phyloP scores from a whole-genome alignment of 2,888 invertebrate species.

The Cheiracanthium punctorium region DNA sequence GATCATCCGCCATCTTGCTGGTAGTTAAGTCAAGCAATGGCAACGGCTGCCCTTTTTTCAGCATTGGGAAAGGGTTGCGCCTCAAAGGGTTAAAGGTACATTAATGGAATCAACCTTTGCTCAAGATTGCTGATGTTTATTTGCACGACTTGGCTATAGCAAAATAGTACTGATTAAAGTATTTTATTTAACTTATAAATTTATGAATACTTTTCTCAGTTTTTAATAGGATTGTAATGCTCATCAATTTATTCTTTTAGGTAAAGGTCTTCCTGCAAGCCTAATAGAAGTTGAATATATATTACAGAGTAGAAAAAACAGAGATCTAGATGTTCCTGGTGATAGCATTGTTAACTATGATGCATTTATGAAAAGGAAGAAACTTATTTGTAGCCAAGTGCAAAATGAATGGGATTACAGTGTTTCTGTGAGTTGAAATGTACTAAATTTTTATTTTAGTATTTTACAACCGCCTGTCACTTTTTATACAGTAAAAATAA shows the following conservation, averaged over 20 bases:
- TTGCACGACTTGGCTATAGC: too few species aligned
- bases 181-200: too few species aligned
- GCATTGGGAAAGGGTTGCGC: too few species aligned
- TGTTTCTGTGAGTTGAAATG: constrained; percentile 31
- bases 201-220: too few species aligned
- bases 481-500: background rate
- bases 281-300: constrained; percentile 37
- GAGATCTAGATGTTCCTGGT: background rate
- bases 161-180: too few species aligned
- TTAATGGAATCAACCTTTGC: too few species aligned
- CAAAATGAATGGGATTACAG: constrained; percentile 52
- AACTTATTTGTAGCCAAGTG: constrained; percentile 32
- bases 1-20: too few species aligned
- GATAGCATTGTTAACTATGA: background rate
- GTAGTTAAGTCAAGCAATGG: too few species aligned
- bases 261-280: constrained; percentile 46
- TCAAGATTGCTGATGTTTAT: too few species aligned
- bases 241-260: constrained; percentile 25
- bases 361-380: constrained; percentile 12
- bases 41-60: too few species aligned
- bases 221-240: too few species aligned
- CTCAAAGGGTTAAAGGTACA: too few species aligned
- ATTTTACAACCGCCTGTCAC: background rate
- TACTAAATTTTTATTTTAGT: background rate
- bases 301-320: constrained; percentile 16